Conservation (phyloP, 1,140 invertebrate species). For the Propsilocerus akamusi region DNA sequence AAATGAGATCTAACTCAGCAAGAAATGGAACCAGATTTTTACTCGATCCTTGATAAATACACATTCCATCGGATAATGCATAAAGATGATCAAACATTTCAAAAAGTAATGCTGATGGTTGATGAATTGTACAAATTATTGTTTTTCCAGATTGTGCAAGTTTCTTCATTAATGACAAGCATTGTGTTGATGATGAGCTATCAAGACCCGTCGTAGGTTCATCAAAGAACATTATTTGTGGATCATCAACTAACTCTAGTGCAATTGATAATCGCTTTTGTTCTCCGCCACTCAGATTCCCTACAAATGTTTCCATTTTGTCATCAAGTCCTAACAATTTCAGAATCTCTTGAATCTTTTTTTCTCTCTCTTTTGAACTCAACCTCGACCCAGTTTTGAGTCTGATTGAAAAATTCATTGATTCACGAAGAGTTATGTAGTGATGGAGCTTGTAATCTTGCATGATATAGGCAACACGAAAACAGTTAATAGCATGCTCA, state of each 20-base stretch:
- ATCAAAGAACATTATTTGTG: slow-evolving; percentile 79
- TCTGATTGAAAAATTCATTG: slow-evolving; percentile 70
- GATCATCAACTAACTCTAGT: slow-evolving; percentile 67
- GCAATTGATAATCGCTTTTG: slow-evolving; percentile 74
- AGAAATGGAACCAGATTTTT: slow-evolving; percentile 65
- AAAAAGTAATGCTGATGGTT: slow-evolving; percentile 85
- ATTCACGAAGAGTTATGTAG: slow-evolving; percentile 66
- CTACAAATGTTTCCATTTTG: slow-evolving; percentile 42
- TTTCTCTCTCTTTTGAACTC: slow-evolving; percentile 50
- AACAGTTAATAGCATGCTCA: slow-evolving; percentile 45
- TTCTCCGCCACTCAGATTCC: slow-evolving; percentile 68
- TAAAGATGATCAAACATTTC: slow-evolving; percentile 93
- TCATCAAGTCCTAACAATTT: slow-evolving; percentile 43
- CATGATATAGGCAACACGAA: slow-evolving; percentile 80
- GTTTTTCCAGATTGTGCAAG: slow-evolving; percentile 61
- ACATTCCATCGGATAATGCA: slow-evolving; percentile 70
- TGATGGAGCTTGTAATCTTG: slow-evolving; percentile 75
- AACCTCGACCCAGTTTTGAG: slow-evolving; percentile 50
- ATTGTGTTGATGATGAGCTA: slow-evolving; percentile 67
- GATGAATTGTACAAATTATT: slow-evolving; percentile 84
- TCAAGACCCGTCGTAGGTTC: slow-evolving; percentile 88
- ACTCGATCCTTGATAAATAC: slow-evolving; percentile 70
- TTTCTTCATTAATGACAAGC: slow-evolving; percentile 51
- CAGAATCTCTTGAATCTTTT: slow-evolving; percentile 50
- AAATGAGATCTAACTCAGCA: slow-evolving; percentile 50